phyloP scores from a whole-genome alignment of 1,140 invertebrate genomes.

The Habropoda laboriosa region DNA sequence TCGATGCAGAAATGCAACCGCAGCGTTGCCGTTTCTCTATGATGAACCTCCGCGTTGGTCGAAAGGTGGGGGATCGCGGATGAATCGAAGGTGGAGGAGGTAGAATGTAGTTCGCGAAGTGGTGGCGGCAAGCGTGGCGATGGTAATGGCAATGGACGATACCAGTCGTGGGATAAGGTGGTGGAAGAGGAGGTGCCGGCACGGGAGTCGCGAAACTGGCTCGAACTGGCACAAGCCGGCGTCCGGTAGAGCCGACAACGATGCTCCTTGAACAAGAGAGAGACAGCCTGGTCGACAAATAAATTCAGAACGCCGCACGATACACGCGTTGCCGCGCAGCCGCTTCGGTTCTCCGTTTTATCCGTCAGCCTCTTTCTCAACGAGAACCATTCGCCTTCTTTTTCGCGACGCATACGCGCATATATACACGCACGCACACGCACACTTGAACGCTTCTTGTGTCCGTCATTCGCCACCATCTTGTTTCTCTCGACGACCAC shows the following conservation, averaged over 20 bases:
- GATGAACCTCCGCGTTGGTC: not conserved
- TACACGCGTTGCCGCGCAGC: constrained; percentile 50
- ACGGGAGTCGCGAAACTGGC: constrained; percentile 69
- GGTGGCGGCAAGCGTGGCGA: constrained; percentile 33
- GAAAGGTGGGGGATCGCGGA: constrained; percentile 4
- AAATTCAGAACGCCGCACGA: constrained; percentile 64
- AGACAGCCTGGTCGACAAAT: constrained; percentile 52
- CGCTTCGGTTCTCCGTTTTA: constrained; percentile 32
- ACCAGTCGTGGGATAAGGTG: constrained; percentile 10
- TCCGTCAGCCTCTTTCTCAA: constrained; percentile 6
- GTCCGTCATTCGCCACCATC: not conserved
- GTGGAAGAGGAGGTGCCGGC: constrained; percentile 39
- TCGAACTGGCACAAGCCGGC: constrained; percentile 74
- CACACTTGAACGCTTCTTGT: no score
- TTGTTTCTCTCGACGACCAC: not conserved
- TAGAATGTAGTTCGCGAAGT: constrained; percentile 3
- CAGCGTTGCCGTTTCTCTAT: constrained; percentile 24
- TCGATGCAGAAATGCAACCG: constrained; percentile 19
- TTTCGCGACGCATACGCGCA: no score
- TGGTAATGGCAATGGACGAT: constrained; percentile 55
- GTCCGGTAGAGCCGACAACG: constrained; percentile 53
- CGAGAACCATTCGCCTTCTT: constrained; percentile 5
- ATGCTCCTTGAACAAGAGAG: constrained; percentile 23
- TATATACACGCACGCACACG: no score
- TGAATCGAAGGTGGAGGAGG: constrained; percentile 15